These are phyloP conservation scores for Brotula barbata DNA, from an alignment of 2,797 vertebrate genomes.

Conservation along the genomic window DNA sequence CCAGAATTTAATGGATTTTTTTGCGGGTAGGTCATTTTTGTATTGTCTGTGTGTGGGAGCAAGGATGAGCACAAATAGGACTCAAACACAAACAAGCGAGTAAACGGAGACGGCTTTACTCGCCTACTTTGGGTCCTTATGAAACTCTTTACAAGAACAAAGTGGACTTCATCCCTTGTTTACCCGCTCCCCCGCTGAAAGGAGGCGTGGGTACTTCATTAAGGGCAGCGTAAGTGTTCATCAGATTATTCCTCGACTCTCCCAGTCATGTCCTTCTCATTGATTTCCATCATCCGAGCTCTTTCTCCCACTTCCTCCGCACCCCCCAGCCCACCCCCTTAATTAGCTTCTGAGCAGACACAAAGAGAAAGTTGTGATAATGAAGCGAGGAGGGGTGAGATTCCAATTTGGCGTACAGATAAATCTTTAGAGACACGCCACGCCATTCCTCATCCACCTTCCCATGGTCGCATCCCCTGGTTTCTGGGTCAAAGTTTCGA, in stretches of 20 bases:
- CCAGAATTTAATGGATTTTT: too few species aligned
- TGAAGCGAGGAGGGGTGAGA: slow-evolving; percentile 61
- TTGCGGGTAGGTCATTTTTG: too few species aligned
- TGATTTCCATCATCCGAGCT: slow-evolving; percentile 73
- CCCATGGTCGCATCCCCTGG: slow-evolving; percentile 55
- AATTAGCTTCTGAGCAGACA: slow-evolving; percentile 71
- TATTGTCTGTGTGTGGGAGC: not conserved
- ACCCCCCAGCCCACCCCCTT: slow-evolving; percentile 49
- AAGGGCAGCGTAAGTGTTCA: slow-evolving; percentile 62
- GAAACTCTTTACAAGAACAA: slow-evolving; percentile 34
- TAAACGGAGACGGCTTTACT: slow-evolving; percentile 46
- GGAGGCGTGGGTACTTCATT: slow-evolving; percentile 55
- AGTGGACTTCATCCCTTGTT: slow-evolving; percentile 40
- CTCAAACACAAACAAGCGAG: not conserved
- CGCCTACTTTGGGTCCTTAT: slow-evolving; percentile 35
- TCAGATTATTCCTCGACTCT: slow-evolving; percentile 68
- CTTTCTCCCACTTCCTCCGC: slow-evolving; percentile 57
- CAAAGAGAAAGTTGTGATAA: slow-evolving; percentile 70
- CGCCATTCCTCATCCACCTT: slow-evolving; percentile 57
- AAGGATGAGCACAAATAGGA: slow-evolving; percentile 21
- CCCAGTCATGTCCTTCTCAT: slow-evolving; percentile 63
- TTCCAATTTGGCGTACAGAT: slow-evolving; percentile 63
- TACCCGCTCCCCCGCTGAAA: slow-evolving; percentile 42
- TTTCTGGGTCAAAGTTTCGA: not conserved
- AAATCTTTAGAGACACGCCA: slow-evolving; percentile 52